A percentile compares a stretch with the other conserved stretches of the same genome.
Conservation (phyloP, 2,113 vertebrate species). For the Ascaphus truei region DNA sequence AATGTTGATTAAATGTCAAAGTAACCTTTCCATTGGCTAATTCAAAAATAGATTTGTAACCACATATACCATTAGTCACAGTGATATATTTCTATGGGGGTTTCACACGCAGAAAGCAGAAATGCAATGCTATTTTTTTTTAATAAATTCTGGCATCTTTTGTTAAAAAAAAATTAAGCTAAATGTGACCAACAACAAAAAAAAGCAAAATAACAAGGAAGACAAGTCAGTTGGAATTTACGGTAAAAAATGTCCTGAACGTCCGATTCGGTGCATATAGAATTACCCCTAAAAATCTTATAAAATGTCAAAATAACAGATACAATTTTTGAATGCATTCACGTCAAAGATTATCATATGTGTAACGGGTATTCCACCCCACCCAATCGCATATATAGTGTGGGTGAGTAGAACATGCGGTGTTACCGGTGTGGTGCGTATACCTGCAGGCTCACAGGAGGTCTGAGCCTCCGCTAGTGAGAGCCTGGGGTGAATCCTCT, state of each 20-base stretch:
- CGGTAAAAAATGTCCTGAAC: not conserved
- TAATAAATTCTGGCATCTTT: not conserved
- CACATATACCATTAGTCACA: not conserved
- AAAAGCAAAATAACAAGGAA: not conserved
- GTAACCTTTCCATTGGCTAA: conserved; percentile 34
- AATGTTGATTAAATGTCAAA: conserved; percentile 36
- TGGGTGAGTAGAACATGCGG: too few species aligned
- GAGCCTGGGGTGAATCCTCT: too few species aligned
- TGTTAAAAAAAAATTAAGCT: not conserved
- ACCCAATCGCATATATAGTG: too few species aligned
- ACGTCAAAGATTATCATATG: too few species aligned
- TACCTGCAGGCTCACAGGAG: too few species aligned
- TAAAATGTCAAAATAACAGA: too few species aligned
- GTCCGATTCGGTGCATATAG: too few species aligned
- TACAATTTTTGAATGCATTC: too few species aligned
- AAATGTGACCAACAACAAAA: not conserved
- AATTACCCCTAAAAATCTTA: too few species aligned
- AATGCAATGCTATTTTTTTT: not conserved
- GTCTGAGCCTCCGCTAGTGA: too few species aligned
- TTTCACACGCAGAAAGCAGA: not conserved
- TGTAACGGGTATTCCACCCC: too few species aligned
- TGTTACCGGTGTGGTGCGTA: too few species aligned
- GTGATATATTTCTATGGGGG: conserved; percentile 10
- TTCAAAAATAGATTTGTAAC: conserved; percentile 18
- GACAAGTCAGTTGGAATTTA: not conserved